Evolutionary conservation across 2,797 vertebrate species (phyloP).

Genomic region (Anas georgica): DNA sequence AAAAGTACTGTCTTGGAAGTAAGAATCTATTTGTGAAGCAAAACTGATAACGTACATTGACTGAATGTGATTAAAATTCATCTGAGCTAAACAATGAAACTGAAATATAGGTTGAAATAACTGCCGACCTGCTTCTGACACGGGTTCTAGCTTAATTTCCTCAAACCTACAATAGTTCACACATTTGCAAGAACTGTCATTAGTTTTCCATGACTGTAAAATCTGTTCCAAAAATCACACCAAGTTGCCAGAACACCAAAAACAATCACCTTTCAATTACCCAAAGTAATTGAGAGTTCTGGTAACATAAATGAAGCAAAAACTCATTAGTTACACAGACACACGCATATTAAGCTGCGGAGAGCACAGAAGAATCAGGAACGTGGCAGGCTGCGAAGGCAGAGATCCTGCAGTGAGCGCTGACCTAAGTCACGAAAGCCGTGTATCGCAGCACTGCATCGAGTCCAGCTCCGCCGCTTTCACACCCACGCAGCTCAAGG

Average conservation of each 20-base stretch:
- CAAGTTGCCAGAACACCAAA: not conserved
- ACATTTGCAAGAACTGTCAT: not conserved
- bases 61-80: not conserved
- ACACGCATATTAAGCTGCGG: not conserved
- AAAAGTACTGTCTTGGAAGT: not conserved
- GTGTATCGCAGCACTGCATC: not conserved
- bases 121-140: not conserved
- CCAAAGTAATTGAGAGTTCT: not conserved
- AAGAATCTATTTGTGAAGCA: not conserved
- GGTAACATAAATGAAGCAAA: not conserved
- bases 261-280: not conserved
- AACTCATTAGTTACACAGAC: not conserved
- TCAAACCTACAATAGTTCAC: not conserved
- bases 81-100: not conserved
- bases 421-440: not conserved
- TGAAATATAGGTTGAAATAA: not conserved
- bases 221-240: not conserved
- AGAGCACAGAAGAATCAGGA: not conserved
- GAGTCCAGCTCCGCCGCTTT: not conserved
- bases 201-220: not conserved
- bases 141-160: not conserved
- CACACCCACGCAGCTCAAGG: not conserved
- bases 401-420: not conserved
- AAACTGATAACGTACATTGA: not conserved
- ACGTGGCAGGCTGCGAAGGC: fast-evolving